phyloP scores from a whole-genome alignment of 2,888 invertebrate species.

The Mythimna pallens region DNA sequence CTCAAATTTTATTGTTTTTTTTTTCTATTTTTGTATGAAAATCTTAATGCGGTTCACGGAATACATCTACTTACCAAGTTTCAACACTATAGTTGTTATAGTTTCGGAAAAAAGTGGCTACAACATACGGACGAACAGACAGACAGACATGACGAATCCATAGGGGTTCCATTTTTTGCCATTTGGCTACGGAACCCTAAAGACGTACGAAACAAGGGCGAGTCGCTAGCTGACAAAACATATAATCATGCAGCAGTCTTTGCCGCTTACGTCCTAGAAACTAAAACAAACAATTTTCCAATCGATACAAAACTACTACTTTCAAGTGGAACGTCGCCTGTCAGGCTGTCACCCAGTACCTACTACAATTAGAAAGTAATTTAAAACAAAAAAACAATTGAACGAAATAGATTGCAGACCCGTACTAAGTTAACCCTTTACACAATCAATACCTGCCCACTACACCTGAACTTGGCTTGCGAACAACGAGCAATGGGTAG shows the following conservation, averaged over 20 bases:
- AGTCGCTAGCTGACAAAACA: neutral
- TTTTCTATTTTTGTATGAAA: too few species aligned
- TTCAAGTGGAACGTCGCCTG: neutral
- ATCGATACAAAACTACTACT: conserved; percentile 13
- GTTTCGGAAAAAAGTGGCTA: too few species aligned
- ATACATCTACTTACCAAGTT: too few species aligned
- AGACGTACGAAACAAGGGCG: too few species aligned
- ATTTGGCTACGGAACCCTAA: too few species aligned
- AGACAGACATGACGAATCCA: too few species aligned
- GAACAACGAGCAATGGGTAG: too few species aligned
- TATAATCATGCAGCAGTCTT: neutral
- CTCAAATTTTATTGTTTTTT: too few species aligned
- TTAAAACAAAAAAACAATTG: conserved; percentile 49
- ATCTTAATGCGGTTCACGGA: too few species aligned
- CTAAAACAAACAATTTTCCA: neutral
- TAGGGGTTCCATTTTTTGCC: too few species aligned
- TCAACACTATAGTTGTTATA: too few species aligned
- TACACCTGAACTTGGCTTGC: conserved; percentile 8
- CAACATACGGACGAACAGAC: too few species aligned
- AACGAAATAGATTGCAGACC: conserved; percentile 37
- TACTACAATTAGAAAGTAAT: conserved; percentile 11
- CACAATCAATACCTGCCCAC: conserved; percentile 45
- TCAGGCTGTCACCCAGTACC: conserved; percentile 11
- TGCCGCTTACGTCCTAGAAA: neutral
- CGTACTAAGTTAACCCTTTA: conserved; percentile 40